Percentiles rank a stretch among this genome's conserved stretches.
Evolutionary conservation across 2,113 vertebrate species (phyloP).

Genomic region (rat (Rattus norvegicus)): GRCr8 NC_086037.1:60346001-60346500

Average conservation of each 20-base stretch:
- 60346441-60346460: conserved; percentile 73
- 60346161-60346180: neutral
- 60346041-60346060: neutral
- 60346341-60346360: conserved; percentile 66
- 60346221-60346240: conserved; percentile 27
- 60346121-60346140: neutral
- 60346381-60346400: conserved; percentile 77
- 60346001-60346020: neutral
- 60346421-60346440: conserved; percentile 70
- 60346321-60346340: conserved; percentile 71
- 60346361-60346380: conserved; percentile 77
- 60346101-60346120: neutral
- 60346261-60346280: conserved; percentile 48
- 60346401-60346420: conserved; percentile 77
- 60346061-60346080: neutral
- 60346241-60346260: neutral
- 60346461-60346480: conserved; percentile 76
- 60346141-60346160: conserved; percentile 28
- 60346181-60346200: neutral
- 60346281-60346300: conserved; percentile 69
- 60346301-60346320: conserved; percentile 77
- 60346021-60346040: neutral
- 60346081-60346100: neutral
- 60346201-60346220: neutral
- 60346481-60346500: conserved; percentile 76